A percentile compares a stretch with the other conserved stretches of the same genome.
Conservation (phyloP, 2,888 invertebrate genomes). For the Tubulanus polymorphus region DNA sequence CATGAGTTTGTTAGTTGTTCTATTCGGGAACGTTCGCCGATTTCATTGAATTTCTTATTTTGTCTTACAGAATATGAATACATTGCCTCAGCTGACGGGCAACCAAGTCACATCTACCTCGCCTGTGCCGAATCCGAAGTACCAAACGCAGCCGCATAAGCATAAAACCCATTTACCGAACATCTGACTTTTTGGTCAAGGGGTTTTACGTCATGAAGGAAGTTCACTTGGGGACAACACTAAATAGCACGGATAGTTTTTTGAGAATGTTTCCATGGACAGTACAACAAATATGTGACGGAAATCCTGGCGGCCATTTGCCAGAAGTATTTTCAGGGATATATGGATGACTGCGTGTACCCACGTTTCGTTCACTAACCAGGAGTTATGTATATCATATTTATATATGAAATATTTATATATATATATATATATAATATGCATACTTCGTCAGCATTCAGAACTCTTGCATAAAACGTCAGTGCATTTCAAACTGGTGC, state of each 20-base stretch:
- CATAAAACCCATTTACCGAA: slow-evolving; percentile 33
- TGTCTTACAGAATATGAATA: slow-evolving; percentile 20
- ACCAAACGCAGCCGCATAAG: slow-evolving; percentile 17
- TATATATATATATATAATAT: too few species aligned
- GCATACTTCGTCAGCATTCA: too few species aligned
- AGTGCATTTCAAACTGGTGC: too few species aligned
- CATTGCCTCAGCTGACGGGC: slow-evolving; percentile 23
- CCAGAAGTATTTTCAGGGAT: slow-evolving; percentile 1
- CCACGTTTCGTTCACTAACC: too few species aligned
- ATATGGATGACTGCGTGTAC: too few species aligned
- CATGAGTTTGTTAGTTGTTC: background rate
- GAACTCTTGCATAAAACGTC: too few species aligned
- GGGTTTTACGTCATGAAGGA: slow-evolving; percentile 42
- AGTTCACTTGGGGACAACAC: slow-evolving; percentile 19
- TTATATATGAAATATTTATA: too few species aligned
- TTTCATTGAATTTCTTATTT: background rate
- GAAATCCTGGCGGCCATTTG: slow-evolving; percentile 35
- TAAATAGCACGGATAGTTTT: too few species aligned
- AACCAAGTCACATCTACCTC: slow-evolving; percentile 26
- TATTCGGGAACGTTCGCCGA: background rate
- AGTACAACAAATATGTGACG: too few species aligned
- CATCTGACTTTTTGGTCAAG: slow-evolving; percentile 48
- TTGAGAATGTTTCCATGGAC: too few species aligned
- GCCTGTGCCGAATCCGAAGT: slow-evolving; percentile 30
- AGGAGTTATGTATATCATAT: too few species aligned